Percentiles rank a stretch among this genome's conserved stretches.
These are phyloP conservation scores for Mormyrus hasselquistii DNA, from an alignment of 2,797 vertebrate genomes.

Conservation along the genomic window DNA sequence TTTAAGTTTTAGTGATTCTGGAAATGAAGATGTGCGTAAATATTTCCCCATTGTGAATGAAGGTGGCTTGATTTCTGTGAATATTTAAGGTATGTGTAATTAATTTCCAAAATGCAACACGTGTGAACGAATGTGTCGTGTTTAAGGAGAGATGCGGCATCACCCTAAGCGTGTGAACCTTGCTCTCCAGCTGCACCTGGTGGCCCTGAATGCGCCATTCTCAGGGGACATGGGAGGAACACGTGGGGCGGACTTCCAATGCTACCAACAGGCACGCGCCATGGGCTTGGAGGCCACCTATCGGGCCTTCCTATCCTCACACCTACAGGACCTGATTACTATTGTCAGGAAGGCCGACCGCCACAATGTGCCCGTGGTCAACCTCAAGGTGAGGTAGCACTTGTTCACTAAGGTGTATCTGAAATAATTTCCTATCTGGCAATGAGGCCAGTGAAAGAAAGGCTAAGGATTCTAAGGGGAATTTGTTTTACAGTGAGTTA, in stretches of 20 bases:
- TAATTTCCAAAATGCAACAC: background rate
- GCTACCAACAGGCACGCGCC: conserved; percentile 82
- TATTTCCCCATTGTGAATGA: background rate
- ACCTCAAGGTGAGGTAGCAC: conserved; percentile 74
- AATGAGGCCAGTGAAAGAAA: background rate
- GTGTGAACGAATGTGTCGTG: background rate
- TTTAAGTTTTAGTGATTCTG: background rate
- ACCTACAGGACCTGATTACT: conserved; percentile 67
- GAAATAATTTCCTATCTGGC: background rate
- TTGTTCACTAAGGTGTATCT: background rate
- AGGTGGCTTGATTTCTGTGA: background rate
- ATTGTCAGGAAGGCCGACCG: conserved; percentile 65
- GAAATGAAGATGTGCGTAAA: background rate
- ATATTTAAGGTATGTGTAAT: background rate
- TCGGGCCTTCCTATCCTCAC: conserved; percentile 83
- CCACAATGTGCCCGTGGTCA: conserved; percentile 68
- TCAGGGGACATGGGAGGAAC: conserved; percentile 73
- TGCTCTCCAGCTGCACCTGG: conserved; percentile 73
- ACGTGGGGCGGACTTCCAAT: conserved; percentile 71
- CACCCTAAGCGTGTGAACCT: background rate
- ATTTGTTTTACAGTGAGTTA: background rate
- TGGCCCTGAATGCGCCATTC: conserved; percentile 82
- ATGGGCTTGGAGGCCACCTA: conserved; percentile 80
- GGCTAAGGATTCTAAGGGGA: background rate
- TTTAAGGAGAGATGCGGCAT: background rate